Percentiles rank a stretch among this genome's conserved stretches.
Conservation (phyloP, 2,888 invertebrate genomes). For the Chorisops tibialis region DNA sequence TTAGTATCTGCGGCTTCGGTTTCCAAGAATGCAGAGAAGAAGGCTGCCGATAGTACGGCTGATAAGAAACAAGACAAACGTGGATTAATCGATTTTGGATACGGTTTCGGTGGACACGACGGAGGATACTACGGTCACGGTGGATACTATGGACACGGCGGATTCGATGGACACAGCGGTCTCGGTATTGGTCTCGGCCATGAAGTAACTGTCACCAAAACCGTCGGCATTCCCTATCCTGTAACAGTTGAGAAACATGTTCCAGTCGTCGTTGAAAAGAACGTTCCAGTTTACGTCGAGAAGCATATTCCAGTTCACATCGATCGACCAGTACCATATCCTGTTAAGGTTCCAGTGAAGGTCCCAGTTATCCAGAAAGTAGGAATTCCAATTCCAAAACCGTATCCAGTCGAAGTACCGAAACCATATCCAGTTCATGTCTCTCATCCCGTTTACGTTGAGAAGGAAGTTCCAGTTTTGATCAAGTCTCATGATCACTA, state of each 20-base stretch:
- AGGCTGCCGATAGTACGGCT: constrained; percentile 17
- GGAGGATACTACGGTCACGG: not conserved
- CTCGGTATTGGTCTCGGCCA: constrained; percentile 12
- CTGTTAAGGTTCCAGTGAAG: constrained; percentile 24
- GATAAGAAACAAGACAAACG: constrained; percentile 31
- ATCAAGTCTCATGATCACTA: constrained; percentile 3
- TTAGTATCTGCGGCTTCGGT: constrained; percentile 26
- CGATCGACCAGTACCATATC: constrained; percentile 25
- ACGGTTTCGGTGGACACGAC: constrained; percentile 9
- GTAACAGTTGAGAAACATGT: constrained; percentile 26
- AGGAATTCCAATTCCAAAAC: constrained; percentile 21
- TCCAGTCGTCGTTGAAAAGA: constrained; percentile 29
- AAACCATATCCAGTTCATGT: constrained; percentile 22
- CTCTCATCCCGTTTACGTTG: constrained; percentile 18
- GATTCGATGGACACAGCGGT: not conserved
- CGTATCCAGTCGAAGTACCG: constrained; percentile 18
- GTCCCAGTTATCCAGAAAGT: constrained; percentile 20
- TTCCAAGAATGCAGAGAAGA: constrained; percentile 23
- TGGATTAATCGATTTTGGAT: constrained; percentile 28
- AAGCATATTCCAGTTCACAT: constrained; percentile 29
- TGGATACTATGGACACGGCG: constrained; percentile 4
- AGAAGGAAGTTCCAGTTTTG: constrained; percentile 15
- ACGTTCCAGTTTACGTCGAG: constrained; percentile 29
- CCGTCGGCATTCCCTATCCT: constrained; percentile 27
- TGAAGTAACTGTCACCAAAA: constrained; percentile 27